A percentile compares a stretch with the other conserved stretches of the same genome.
Conservation (phyloP, 2,113 vertebrate genomes). For the Lagopus muta region DNA sequence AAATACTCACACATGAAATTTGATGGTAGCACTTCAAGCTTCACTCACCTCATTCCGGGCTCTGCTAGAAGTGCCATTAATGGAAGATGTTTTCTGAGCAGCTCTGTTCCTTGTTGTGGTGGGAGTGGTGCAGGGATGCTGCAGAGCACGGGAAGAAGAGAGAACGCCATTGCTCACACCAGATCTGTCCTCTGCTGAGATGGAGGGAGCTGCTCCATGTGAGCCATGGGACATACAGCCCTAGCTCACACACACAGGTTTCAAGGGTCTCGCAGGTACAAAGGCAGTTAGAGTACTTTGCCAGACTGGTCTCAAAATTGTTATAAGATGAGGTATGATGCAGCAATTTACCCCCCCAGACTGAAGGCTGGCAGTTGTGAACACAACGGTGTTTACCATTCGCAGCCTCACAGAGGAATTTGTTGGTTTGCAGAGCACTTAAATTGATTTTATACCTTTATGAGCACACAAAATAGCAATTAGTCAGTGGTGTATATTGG, state of each 20-base stretch:
- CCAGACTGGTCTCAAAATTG: not conserved
- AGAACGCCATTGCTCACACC: not conserved
- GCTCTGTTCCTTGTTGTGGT: not conserved
- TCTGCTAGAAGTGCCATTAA: not conserved
- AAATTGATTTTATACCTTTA: conserved; percentile 73
- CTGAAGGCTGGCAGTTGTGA: not conserved
- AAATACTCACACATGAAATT: not conserved
- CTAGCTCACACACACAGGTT: not conserved
- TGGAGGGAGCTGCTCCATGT: not conserved
- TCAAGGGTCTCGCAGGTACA: accelerated
- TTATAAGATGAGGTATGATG: not conserved
- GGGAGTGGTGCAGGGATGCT: not conserved
- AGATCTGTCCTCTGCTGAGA: not conserved
- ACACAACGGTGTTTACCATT: conserved; percentile 35
- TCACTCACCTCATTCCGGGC: not conserved
- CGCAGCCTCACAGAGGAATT: conserved; percentile 1
- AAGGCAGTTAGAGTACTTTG: not conserved
- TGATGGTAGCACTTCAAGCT: conserved; percentile 10
- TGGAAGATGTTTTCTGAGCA: not conserved
- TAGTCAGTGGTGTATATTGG: conserved; percentile 53
- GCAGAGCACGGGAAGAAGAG: not conserved
- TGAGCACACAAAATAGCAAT: conserved; percentile 68
- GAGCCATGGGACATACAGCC: accelerated
- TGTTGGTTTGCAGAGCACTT: conserved; percentile 45
- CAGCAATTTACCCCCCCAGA: not conserved